Base-by-base conservation (phyloP, 2,113 vertebrate genomes). In the Aphyosemion australe region DNA sequence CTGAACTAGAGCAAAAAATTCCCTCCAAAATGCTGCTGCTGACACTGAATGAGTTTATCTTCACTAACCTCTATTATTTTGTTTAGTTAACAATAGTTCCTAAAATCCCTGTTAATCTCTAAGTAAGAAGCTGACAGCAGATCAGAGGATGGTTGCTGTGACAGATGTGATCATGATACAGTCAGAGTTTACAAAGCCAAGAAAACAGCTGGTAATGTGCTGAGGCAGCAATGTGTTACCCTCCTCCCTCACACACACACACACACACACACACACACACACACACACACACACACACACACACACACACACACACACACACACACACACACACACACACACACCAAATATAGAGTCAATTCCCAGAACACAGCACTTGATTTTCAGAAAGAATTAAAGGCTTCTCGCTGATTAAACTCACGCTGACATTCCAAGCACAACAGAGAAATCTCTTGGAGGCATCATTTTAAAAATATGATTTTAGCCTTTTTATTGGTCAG, bases 121-220 rank as follows among this genome's bases (percentile, higher is more conserved):
- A 13, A 53, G 39, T 7, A 3, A n/a, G 26, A 42, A 61, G 51
- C 56, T 41, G 48, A 49, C 54, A 61, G 45, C 34, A 34, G 63
- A 63, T 72, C 58, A 34, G 12, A 45, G 60, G 68, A 63, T 67
- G 5, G 15, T 61, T 14, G 63, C 37, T 58, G 34, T 47, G 69
- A 67, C 71, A 78, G 71, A 69, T 67, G 58, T 18, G 62, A 10
- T 13, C 32, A 70, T 73, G 77, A 74, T 58, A 75, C 53, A 80
- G 58, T 75, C 55, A 79, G 76, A 72, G 65, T 66, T 87, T 87
- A 84, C 77, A 70, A 79, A 80, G 73, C 68, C 1, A 4, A 72
- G 48, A 12, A 76, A 75, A 84, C 80, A 69, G 8, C 80, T 62
- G 72, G 47, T 78, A 85, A 82, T 76, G 65, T 74, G 86, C 83